phyloP scores from a whole-genome alignment of 2,888 invertebrate genomes.

The Anticlea derivata region DNA sequence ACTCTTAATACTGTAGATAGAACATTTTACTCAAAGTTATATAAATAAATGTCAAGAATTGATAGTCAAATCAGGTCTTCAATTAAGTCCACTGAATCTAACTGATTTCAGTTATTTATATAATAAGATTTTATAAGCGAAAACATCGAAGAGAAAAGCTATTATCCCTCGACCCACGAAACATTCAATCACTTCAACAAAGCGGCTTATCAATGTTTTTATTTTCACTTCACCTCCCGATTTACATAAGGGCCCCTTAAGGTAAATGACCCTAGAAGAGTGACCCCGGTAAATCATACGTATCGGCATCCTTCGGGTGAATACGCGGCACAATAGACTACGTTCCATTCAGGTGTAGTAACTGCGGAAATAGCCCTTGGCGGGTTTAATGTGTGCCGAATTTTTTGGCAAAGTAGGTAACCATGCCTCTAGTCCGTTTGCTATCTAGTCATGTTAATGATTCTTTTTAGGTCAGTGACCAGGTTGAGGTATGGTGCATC shows the following conservation, averaged over 20 bases:
- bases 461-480: too few species aligned
- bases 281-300: slow-evolving; percentile 22
- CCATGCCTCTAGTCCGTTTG: too few species aligned
- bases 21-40: too few species aligned
- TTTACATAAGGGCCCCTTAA: slow-evolving; percentile 25
- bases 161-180: slow-evolving; percentile 9
- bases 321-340: slow-evolving; percentile 1
- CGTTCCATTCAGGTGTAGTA: not conserved
- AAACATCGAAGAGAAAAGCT: slow-evolving; percentile 6
- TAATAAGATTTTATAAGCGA: not conserved
- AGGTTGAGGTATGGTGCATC: too few species aligned
- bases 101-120: too few species aligned
- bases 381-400: too few species aligned
- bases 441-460: too few species aligned
- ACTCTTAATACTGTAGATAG: too few species aligned
- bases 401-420: too few species aligned
- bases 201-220: slow-evolving; percentile 27
- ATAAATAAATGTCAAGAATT: too few species aligned
- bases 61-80: too few species aligned
- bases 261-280: slow-evolving; percentile 14
- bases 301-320: slow-evolving; percentile 1
- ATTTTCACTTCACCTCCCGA: slow-evolving; percentile 17
- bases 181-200: slow-evolving; percentile 24
- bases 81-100: too few species aligned
- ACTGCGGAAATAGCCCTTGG: not conserved